Base-by-base conservation (phyloP, 2,797 vertebrate species). In the Girardinus metallicus region DNA sequence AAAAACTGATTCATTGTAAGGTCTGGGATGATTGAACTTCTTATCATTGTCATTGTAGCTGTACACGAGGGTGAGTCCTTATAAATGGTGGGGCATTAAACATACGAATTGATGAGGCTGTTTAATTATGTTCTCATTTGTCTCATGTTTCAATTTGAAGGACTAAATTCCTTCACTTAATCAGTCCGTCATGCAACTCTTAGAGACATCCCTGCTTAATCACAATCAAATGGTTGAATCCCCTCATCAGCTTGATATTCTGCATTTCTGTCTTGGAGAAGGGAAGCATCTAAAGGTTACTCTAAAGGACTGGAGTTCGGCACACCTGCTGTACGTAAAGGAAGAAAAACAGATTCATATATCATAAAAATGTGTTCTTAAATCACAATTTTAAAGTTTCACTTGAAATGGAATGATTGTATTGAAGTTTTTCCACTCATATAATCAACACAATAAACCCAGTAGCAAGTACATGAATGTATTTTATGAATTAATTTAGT, bases 1-100 rank as follows among this genome's bases (percentile, higher is more conserved):
- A 53, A 84, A 77, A 57, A 72, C 57, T 5, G 60, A 83, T 75
- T 79, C 49, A 36, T 15, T 66, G 36, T 68, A 75, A n/a, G 26
- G 21, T 15, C 76, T 26, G 3, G 41, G 36, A 75, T 66, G 47
- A 16, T 71, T 46, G 41, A 44, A 41, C 12, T 29, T 71, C 43
- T 15, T 46, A 16, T 5, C 26, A n/a, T n/a, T 43, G 66, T 43
- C 21, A 15, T 26, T 70, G 66, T 44, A 71, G 41, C 43, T 71
- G 11, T 8, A 43, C 23, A n/a, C 2, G 1, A 43, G 68, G 41
- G 11, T 15, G 26, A 44, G 5, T 43, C 5, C 4, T 71, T 5
- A 44, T 46, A 46, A 68, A 44, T 2, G 11, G 4, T 68, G 64
- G 18, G 26, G 3, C 3, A 23, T 39, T 66, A 66, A 12, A 68